Evolutionary conservation across 2,113 vertebrate genomes (phyloP).

Genomic region (Hymenochirus boettgeri): DNA sequence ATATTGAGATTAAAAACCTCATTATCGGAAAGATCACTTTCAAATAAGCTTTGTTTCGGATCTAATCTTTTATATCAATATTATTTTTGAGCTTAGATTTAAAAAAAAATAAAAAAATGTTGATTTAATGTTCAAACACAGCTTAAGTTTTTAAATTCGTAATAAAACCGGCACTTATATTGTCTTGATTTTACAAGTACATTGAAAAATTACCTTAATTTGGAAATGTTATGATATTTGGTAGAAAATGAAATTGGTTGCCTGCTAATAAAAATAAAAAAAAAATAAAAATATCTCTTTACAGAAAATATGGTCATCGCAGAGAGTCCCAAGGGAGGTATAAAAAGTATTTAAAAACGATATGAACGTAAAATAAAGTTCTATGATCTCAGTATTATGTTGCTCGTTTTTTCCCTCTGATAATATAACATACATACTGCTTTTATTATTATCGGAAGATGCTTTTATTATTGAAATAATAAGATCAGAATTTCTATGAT

Average conservation of each 20-base stretch:
- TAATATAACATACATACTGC: no score
- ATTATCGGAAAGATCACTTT: slow-evolving; percentile 13
- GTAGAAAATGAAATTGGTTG: background rate
- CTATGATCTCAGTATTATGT: background rate
- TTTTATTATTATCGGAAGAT: no score
- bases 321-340: background rate
- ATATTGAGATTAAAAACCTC: slow-evolving; percentile 24
- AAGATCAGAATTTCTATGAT: no score
- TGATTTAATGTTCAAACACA: background rate
- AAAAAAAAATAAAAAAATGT: no score
- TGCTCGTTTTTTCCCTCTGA: no score
- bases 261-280: no score
- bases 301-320: no score
- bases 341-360: slow-evolving; percentile 1
- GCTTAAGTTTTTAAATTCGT: background rate
- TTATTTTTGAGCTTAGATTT: slow-evolving; percentile 2
- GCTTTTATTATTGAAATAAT: no score
- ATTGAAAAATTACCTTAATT: background rate
- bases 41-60: background rate
- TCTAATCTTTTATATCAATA: background rate
- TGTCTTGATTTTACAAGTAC: background rate
- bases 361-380: background rate
- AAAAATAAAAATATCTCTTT: background rate
- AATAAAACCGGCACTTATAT: background rate
- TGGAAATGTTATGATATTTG: background rate